Evolutionary conservation across 2,113 vertebrate genomes (phyloP), one percentile per base, ranked within the genome.

Genomic region (Apodemus sylvaticus): DNA sequence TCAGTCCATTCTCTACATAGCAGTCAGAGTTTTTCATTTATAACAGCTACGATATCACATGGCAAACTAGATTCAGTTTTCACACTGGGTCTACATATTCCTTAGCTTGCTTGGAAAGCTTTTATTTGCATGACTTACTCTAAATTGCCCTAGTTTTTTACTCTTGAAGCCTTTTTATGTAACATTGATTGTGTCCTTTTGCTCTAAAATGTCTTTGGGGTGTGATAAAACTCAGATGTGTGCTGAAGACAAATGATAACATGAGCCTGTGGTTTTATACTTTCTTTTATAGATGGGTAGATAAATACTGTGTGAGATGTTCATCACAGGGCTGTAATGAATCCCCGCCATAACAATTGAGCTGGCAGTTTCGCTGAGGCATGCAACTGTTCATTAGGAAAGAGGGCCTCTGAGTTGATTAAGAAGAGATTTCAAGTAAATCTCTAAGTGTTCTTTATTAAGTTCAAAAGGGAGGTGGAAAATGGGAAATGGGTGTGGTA

Each of bases 361-460:
- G 92, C 70, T 66, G 93, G 70, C 70, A 92, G 93, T 92, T 94
- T 90, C 48, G 64, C 94, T 92, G 88, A 94, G 58, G 53, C 77
- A 94, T 91, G 91, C 86, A 97, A 74, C 89, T 87, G 86, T 79
- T 96, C 86, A 93, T 96, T 96, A 97, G 91, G 79, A 92, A 79
- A 76, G 70, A 95, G 73, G 73, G 68, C 77, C 74, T 96, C 36
- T 81, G 92, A 93, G 70, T 53, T 97, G 95, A 96, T 97, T 95
- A 95, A 87, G n/a, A 96, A 94, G 90, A 94, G 55, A 95, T 97
- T 97, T 96, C 94, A 95, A 92, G 53, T 55, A 95, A 96, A 71
- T 89, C 76, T 90, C 76, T 58, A 42, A 96, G 68, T 86, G 51
- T 94, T 94, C 89, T 83, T 93, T 91, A 93, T 4, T 7, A 51